These are phyloP conservation scores for Acanthosepion esculentum DNA, from an alignment of 2,888 invertebrate genomes.

Conservation along the genomic window DNA sequence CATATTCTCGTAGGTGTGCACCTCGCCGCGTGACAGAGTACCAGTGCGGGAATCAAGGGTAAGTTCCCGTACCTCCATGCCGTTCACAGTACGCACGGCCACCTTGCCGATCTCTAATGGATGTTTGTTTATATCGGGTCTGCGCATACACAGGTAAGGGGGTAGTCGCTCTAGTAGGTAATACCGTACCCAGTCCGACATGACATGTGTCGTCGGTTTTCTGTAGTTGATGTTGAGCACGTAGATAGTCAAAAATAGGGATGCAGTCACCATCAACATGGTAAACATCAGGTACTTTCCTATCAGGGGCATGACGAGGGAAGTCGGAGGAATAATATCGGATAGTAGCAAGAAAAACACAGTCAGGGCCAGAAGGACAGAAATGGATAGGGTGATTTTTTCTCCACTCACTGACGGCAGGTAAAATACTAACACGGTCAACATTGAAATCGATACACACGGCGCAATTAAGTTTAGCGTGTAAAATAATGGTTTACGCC, in stretches of 20 bases:
- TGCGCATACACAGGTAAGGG: conserved; percentile 90
- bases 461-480: conserved; percentile 97
- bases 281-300: conserved; percentile 96
- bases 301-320: conserved; percentile 94
- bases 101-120: conserved; percentile 49
- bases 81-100: conserved; percentile 54
- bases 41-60: conserved; percentile 13
- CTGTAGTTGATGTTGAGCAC: conserved; percentile 97
- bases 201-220: conserved; percentile 96
- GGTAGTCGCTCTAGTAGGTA: conserved; percentile 96
- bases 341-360: conserved; percentile 99
- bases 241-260: conserved; percentile 96
- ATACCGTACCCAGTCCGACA: conserved; percentile 96
- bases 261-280: conserved; percentile 96
- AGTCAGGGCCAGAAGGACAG: conserved; percentile 97
- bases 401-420: conserved; percentile 98
- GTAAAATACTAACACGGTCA: conserved; percentile 97
- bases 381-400: conserved; percentile 96
- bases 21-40: not conserved
- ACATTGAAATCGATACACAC: conserved; percentile 95
- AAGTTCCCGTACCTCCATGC: conserved; percentile 55
- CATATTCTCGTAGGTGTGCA: conserved; percentile 47
- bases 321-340: conserved; percentile 98
- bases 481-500: conserved; percentile 86
- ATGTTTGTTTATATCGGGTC: conserved; percentile 78